Conservation (phyloP, 1,140 invertebrate genomes). For the Drosophila equinoxialis region DNA sequence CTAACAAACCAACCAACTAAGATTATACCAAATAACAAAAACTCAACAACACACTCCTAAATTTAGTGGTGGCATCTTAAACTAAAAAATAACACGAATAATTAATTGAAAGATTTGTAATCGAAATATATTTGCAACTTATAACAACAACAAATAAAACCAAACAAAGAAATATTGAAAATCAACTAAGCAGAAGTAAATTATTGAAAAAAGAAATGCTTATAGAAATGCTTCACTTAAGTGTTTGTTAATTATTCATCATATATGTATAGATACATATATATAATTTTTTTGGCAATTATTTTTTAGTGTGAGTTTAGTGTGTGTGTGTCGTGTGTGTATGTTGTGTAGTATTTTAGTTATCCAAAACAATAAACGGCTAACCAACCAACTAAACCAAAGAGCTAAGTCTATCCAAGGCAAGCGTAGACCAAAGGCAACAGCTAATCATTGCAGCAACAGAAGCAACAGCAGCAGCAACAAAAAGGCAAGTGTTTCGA, state of each 20-base stretch:
- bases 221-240: conserved; percentile 16
- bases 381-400: conserved; percentile 19
- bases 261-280: conserved; percentile 5
- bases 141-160: background rate
- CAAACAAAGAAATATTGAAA: background rate
- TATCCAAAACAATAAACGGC: conserved; percentile 5
- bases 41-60: conserved; percentile 6
- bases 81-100: conserved; percentile 17
- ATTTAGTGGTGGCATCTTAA: conserved; percentile 6
- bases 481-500: conserved; percentile 60
- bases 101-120: background rate
- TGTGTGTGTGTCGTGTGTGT: conserved; percentile 23
- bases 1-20: background rate
- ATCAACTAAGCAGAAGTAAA: background rate
- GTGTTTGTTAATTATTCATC: conserved; percentile 18
- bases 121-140: too few species aligned
- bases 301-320: conserved; percentile 37
- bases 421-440: conserved; percentile 12
- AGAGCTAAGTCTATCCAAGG: background rate
- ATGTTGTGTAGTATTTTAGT: conserved; percentile 11
- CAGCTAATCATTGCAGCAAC: conserved; percentile 1
- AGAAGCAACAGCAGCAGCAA: conserved; percentile 2
- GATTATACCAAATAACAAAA: background rate
- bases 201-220: background rate
- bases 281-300: conserved; percentile 64